Percentiles rank a stretch among this genome's conserved stretches.
These are phyloP conservation scores for Protobothrops mucrosquamatus DNA, from an alignment of 2,113 vertebrate genomes.

Conservation along the genomic window DNA sequence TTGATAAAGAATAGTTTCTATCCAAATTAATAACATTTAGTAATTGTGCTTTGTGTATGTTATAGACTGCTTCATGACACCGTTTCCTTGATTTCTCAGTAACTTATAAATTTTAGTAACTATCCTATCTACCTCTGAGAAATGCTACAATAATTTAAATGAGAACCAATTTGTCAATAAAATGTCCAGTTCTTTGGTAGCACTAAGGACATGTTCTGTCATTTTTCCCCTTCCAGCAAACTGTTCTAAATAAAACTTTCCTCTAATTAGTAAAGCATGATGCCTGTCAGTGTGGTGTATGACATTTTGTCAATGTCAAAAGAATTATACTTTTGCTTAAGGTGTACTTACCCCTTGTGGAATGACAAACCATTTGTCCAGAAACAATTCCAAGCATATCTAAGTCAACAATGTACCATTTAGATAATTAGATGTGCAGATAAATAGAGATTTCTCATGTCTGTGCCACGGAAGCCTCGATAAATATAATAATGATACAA, in stretches of 20 bases:
- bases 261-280: neutral
- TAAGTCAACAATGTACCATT: neutral
- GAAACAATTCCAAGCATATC: neutral
- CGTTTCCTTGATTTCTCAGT: neutral
- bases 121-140: neutral
- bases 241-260: neutral
- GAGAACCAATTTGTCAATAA: neutral
- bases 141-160: neutral
- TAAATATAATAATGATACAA: neutral
- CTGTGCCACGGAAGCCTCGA: neutral
- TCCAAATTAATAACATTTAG: neutral
- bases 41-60: neutral
- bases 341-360: neutral
- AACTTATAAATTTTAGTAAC: neutral
- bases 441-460: neutral
- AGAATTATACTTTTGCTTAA: neutral
- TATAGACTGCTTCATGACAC: too few relatives aligned
- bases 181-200: neutral
- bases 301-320: neutral
- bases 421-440: neutral
- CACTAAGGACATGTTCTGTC: neutral
- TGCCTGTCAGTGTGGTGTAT: neutral
- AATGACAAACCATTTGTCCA: neutral
- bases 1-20: neutral
- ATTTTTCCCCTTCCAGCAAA: neutral